Conservation (phyloP, 2,113 vertebrate genomes). For the Xiphorhynchus elegans region DNA sequence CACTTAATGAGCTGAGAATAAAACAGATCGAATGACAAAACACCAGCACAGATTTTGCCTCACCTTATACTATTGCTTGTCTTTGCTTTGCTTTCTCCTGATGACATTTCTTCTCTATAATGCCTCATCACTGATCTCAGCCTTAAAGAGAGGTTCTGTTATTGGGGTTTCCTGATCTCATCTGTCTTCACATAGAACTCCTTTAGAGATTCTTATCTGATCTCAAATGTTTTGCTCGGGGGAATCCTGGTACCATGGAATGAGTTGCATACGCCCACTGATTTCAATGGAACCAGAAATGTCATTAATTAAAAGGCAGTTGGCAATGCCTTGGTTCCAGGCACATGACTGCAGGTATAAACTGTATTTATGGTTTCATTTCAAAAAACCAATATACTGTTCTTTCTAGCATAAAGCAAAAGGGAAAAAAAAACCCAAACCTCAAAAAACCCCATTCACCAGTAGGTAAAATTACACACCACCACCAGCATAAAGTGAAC, state of each 20-base stretch:
- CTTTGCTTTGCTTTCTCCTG: background rate
- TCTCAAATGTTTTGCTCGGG: background rate
- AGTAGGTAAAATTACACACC: background rate
- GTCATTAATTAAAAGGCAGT: background rate
- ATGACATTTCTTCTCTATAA: background rate
- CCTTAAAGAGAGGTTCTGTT: background rate
- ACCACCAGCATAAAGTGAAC: background rate
- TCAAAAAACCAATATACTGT: background rate
- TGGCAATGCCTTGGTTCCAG: background rate
- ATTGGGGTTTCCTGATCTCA: background rate
- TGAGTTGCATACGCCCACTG: background rate
- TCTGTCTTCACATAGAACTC: background rate
- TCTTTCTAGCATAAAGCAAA: background rate
- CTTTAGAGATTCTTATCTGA: background rate
- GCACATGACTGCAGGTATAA: background rate
- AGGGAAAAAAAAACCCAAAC: background rate
- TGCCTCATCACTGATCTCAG: background rate
- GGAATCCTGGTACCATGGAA: background rate
- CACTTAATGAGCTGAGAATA: background rate
- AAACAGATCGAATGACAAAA: background rate
- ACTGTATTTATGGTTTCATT: background rate
- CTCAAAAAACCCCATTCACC: background rate
- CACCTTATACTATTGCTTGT: fast-evolving
- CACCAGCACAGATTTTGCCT: background rate
- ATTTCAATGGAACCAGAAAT: background rate